Percentiles rank a stretch among this genome's conserved stretches.
Conservation (phyloP, 2,888 invertebrate species). For the Lochmaea crataegi region DNA sequence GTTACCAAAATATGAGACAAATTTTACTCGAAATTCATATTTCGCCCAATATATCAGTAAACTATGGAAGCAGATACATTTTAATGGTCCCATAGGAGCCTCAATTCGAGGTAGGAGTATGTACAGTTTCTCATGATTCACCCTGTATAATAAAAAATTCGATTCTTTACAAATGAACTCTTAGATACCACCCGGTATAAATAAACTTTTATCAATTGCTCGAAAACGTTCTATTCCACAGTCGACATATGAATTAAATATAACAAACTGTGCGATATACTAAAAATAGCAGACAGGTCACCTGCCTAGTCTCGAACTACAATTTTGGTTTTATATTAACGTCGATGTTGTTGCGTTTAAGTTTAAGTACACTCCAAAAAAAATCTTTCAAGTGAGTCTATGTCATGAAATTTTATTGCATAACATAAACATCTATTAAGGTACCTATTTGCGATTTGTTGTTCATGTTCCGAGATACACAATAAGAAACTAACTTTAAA, state of each 20-base stretch:
- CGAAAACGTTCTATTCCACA: not conserved
- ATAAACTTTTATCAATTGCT: not conserved
- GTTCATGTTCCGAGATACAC: too few relatives aligned
- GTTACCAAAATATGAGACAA: too few relatives aligned
- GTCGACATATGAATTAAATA: conserved; percentile 37
- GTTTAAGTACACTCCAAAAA: not conserved
- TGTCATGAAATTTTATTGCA: not conserved
- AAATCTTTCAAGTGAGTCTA: not conserved
- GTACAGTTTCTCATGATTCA: not conserved
- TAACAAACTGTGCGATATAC: conserved; percentile 38
- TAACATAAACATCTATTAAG: too few relatives aligned
- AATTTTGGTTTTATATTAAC: conserved; percentile 46
- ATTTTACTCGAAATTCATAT: too few relatives aligned
- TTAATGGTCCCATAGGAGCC: too few relatives aligned
- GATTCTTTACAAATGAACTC: not conserved
- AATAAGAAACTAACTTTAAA: too few relatives aligned
- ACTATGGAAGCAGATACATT: too few relatives aligned
- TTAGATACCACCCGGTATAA: conserved; percentile 3
- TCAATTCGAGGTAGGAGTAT: too few relatives aligned
- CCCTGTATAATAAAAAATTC: not conserved
- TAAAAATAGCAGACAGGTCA: conserved; percentile 49
- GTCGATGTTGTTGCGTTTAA: conserved; percentile 21
- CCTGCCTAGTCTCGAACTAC: conserved; percentile 46
- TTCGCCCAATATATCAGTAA: too few relatives aligned
- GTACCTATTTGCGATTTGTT: not conserved